A percentile compares a stretch with the other conserved stretches of the same genome.
Evolutionary conservation across 2,888 invertebrate genomes (phyloP).

Genomic region (Bellardia pandia): DNA sequence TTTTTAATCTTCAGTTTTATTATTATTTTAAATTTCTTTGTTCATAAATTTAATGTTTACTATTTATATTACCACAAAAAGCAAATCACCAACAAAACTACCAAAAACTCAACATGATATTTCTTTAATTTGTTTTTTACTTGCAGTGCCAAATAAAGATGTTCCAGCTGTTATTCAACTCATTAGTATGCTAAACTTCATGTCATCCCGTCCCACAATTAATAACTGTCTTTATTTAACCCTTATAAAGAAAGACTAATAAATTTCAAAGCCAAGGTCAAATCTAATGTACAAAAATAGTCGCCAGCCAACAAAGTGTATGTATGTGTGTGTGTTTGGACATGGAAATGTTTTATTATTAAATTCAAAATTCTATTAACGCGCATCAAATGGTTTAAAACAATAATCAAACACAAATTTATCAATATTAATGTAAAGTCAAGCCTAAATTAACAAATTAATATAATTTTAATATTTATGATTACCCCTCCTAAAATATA

Average conservation of each 20-base stretch:
- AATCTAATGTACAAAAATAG: slow-evolving; percentile 25
- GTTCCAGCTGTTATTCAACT: slow-evolving; percentile 12
- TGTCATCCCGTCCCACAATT: slow-evolving; percentile 14
- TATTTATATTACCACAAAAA: too few species aligned
- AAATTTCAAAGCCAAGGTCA: slow-evolving; percentile 62
- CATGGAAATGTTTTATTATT: slow-evolving; percentile 9
- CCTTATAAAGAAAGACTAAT: slow-evolving; percentile 6
- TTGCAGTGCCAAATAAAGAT: slow-evolving; percentile 48
- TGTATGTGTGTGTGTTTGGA: slow-evolving; percentile 2
- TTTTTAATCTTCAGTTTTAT: too few species aligned
- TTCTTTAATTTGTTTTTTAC: slow-evolving; percentile 7
- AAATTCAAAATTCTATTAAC: background rate
- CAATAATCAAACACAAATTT: slow-evolving; percentile 33
- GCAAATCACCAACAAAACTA: too few species aligned
- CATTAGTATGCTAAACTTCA: slow-evolving; percentile 9
- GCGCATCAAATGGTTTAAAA: background rate
- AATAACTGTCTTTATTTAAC: slow-evolving; percentile 25
- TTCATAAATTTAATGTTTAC: too few species aligned
- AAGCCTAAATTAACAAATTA: slow-evolving; percentile 23
- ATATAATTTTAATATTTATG: slow-evolving; percentile 15
- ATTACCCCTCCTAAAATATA: background rate
- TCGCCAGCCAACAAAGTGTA: slow-evolving; percentile 1
- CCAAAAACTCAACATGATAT: too few species aligned
- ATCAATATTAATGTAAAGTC: slow-evolving; percentile 24
- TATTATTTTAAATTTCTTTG: too few species aligned